phyloP scores from a whole-genome alignment of 2,888 invertebrate genomes.

The Periphyllus acericola region DNA sequence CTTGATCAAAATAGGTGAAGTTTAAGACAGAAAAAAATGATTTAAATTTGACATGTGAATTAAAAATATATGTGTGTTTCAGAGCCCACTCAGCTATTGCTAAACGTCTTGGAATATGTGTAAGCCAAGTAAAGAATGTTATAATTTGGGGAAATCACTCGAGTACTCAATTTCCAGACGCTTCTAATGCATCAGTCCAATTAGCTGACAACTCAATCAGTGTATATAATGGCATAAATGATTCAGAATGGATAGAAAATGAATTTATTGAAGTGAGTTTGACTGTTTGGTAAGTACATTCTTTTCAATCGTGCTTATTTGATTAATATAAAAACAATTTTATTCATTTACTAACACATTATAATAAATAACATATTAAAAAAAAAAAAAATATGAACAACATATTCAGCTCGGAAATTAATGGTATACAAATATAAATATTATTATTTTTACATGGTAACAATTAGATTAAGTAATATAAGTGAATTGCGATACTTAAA shows the following conservation, averaged over 20 bases:
- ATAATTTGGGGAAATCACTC: conserved; percentile 99
- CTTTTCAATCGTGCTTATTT: too few relatives aligned
- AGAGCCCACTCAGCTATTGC: conserved; percentile 92
- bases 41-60: too few relatives aligned
- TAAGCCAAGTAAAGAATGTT: conserved; percentile 85
- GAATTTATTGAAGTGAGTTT: conserved; percentile 77
- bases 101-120: conserved; percentile 69
- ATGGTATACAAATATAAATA: too few relatives aligned
- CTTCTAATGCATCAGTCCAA: conserved; percentile 76
- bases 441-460: too few relatives aligned
- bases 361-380: too few relatives aligned
- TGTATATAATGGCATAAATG: conserved; percentile 79
- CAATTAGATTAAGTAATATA: too few relatives aligned
- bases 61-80: neutral
- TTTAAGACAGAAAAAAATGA: neutral
- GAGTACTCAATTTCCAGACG: conserved; percentile 97
- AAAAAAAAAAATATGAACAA: too few relatives aligned
- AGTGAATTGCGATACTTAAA: too few relatives aligned
- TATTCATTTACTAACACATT: too few relatives aligned
- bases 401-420: too few relatives aligned
- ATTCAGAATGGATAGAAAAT: conserved; percentile 82
- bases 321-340: too few relatives aligned
- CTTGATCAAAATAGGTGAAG: conserved; percentile 87
- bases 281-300: too few relatives aligned
- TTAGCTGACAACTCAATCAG: conserved; percentile 71